A percentile compares a stretch with the other conserved stretches of the same genome.
Conservation (phyloP, 2,797 vertebrate species). For the Aphelocoma californica region DNA sequence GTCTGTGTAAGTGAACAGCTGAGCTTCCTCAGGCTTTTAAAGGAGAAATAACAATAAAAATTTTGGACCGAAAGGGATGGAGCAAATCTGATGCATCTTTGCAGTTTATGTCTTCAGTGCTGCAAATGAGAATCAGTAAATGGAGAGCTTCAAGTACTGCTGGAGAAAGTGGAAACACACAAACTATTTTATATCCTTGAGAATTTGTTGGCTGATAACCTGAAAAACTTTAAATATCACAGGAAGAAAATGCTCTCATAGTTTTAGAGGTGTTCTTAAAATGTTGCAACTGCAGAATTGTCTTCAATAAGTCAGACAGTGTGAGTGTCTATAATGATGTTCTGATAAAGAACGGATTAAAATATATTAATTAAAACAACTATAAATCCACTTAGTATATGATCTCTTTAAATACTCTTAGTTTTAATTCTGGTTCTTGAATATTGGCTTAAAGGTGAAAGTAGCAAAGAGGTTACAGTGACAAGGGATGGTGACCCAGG, state of each 20-base stretch:
- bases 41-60: background rate
- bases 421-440: background rate
- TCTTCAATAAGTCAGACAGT: background rate
- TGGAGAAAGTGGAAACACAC: background rate
- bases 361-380: background rate
- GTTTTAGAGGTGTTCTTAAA: background rate
- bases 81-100: background rate
- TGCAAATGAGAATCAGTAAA: background rate
- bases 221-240: background rate
- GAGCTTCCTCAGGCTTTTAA: background rate
- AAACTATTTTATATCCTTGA: background rate
- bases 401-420: background rate
- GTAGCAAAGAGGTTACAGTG: background rate
- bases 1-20: background rate
- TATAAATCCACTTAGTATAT: background rate
- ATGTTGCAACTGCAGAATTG: background rate
- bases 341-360: background rate
- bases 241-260: background rate
- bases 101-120: background rate
- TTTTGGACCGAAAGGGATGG: background rate
- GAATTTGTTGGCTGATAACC: background rate
- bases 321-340: background rate
- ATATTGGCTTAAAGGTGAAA: background rate
- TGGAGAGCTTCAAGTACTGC: background rate
- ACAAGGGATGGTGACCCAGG: background rate